These are phyloP conservation scores for Anoplius nigerrimus DNA, from an alignment of 2,888 invertebrate genomes.

Conservation along the genomic window DNA sequence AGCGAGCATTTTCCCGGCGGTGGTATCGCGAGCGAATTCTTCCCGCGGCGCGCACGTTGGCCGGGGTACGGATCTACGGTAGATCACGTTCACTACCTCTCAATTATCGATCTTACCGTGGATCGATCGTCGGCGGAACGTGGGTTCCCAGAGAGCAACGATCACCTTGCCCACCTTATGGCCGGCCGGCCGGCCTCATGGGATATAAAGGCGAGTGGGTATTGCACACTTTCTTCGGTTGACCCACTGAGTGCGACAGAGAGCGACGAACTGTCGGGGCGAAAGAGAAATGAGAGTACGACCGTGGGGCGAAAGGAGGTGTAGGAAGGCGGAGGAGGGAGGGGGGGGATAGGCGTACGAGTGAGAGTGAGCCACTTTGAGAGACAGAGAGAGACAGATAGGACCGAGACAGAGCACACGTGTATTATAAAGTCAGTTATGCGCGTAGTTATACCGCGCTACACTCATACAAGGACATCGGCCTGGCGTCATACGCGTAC, in stretches of 20 bases:
- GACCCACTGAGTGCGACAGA: slow-evolving; percentile 15
- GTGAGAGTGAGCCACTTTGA: background rate
- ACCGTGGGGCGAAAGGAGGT: background rate
- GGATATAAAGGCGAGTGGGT: slow-evolving; percentile 25
- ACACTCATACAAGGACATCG: background rate
- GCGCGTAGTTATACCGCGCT: slow-evolving; percentile 28
- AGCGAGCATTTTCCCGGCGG: no score
- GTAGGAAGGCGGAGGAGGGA: background rate
- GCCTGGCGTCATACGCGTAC: slow-evolving; percentile 17
- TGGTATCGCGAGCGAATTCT: no score
- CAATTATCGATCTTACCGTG: slow-evolving; percentile 22
- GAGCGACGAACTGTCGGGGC: background rate
- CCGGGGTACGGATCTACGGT: background rate
- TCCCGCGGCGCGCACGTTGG: no score
- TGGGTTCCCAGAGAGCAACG: slow-evolving; percentile 31
- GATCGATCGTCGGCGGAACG: slow-evolving; percentile 31
- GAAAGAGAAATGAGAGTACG: slow-evolving; percentile 11
- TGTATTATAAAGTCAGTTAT: slow-evolving; percentile 27
- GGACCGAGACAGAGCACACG: slow-evolving; percentile 20
- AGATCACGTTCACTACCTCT: slow-evolving; percentile 6
- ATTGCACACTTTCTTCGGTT: slow-evolving; percentile 22
- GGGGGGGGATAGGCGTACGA: background rate
- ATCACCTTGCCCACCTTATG: slow-evolving; percentile 27
- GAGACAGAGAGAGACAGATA: background rate
- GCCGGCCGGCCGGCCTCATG: slow-evolving; percentile 9